Evolutionary conservation across 2,797 vertebrate genomes (phyloP), one percentile per base, ranked within the genome.

Genomic region (Semotilus atromaculatus): DNA sequence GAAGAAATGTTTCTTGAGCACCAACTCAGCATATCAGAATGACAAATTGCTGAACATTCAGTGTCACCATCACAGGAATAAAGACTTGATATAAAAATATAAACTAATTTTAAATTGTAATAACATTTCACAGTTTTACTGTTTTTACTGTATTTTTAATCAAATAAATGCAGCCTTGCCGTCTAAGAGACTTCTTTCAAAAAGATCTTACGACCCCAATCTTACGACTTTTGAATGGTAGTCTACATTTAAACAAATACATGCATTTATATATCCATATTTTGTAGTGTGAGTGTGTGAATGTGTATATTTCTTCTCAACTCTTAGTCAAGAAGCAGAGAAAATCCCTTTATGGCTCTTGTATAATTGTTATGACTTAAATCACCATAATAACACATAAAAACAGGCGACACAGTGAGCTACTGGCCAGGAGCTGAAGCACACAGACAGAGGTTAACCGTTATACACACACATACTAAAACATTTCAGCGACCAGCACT

Each of bases 351-450:
- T 91, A 91, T 87, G 84, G 80, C 89, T 89, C 83, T 79, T 53
- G 68, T 88, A 85, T 87, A 88, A 89, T 84, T 88, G 86, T 89
- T 88, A 91, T 89, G 84, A 82, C 88, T 90, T 91, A 82, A n/a
- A 90, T 88, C 66, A 82, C 81, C 86, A 87, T 89, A 88, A 90
- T 87, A 86, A 87, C 85, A 88, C 81, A 89, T 90, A 90, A 90
- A 89, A 87, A 82, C 67, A 74, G 13, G 79, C 86, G 77, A 85
- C 83, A 62, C 62, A 29, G 51, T 21, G 38, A 87, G 89, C 88
- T 89, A 90, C 89, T 87, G 87, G 74, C 77, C 68, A 80, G 85
- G 38, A 87, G n/a, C n/a, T n/a, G n/a, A n/a, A n/a, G n/a, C n/a
- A n/a, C n/a, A n/a, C n/a, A n/a, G n/a, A n/a, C n/a, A n/a, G n/a